Base-by-base conservation (phyloP, 1,140 invertebrate genomes). In the Tetramorium alpestre region DNA sequence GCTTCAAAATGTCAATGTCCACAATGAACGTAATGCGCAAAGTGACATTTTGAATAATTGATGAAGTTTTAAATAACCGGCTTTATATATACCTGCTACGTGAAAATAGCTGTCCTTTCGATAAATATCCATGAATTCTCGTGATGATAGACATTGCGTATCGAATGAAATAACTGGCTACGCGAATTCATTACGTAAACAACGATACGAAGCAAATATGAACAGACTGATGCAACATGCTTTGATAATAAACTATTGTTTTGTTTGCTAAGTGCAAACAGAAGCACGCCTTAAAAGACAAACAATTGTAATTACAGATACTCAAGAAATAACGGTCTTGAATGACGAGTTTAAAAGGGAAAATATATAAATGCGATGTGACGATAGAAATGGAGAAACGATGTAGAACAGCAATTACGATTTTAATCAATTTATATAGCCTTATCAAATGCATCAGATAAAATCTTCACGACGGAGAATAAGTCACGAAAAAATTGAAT, bases 41-140 rank as follows among this genome's bases (percentile, higher is more conserved):
- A 60, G 22, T 77, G 56, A 80, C 33, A 69, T 80, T 69, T 67
- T 33, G 10, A 80, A 54, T 80, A 80, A 80, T 69, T 80, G 33
- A 80, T 2, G 13, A 47, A 80, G 33, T 49, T 80, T 54, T 80
- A 80, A 80, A 80, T 80, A 69, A 41, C 1, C 13, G 4, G 25
- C 16, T 33, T 33, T 64, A 77, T 28, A 33, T 22, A 54, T 54
- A 54, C 8, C 16, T 7, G n/a, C n/a, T 69, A 80, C 7, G 28
- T 25, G 1, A 69, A 80, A 3, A 67, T 67, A 67, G 49, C 18
- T 25, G 33, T 54, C 8, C 33, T 69, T 44, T 22, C 22, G 33
- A 70, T 70, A 56, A 81, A n/a, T 81, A 70, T 41, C 64, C 56
- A 54, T 10, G 38, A 77, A 62, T 22, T 8, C 16, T 47, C n/a